Percentiles rank a stretch among this genome's conserved stretches.
Evolutionary conservation across 1,140 invertebrate genomes (phyloP).

Genomic region (Batillaria attramentaria): DNA sequence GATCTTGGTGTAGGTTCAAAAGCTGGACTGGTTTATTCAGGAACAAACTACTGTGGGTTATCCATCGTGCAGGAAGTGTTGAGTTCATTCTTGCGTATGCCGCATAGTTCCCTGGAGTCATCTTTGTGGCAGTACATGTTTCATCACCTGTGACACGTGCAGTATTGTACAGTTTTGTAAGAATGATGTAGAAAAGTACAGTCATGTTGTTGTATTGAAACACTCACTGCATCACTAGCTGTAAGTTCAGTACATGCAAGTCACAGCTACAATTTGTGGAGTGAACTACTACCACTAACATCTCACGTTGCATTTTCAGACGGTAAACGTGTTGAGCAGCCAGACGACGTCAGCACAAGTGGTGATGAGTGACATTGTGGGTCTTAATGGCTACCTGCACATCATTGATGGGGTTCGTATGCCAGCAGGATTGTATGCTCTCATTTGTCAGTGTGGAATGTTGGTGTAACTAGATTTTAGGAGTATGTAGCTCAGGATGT

Average conservation of each 20-base stretch:
- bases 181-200: not conserved
- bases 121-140: not conserved
- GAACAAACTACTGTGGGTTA: too few relatives aligned
- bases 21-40: too few relatives aligned
- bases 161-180: not conserved
- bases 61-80: too few relatives aligned
- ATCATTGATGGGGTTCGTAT: constrained; percentile 47
- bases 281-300: not conserved
- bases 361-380: constrained; percentile 38
- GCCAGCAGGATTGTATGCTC: not conserved
- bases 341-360: constrained; percentile 28
- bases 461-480: too few relatives aligned
- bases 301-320: constrained; percentile 22
- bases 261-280: not conserved
- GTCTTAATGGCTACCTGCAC: constrained; percentile 55
- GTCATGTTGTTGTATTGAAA: not conserved
- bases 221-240: not conserved
- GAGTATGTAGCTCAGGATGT: too few relatives aligned
- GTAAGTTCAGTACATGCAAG: not conserved
- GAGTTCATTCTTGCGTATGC: too few relatives aligned
- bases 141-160: not conserved
- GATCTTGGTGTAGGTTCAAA: too few relatives aligned
- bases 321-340: constrained; percentile 27
- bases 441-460: not conserved
- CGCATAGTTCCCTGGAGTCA: too few relatives aligned